Evolutionary conservation across 2,888 invertebrate species (phyloP), one percentile per base, ranked within the genome.

Genomic region (Gisinianus flammeolus): DNA sequence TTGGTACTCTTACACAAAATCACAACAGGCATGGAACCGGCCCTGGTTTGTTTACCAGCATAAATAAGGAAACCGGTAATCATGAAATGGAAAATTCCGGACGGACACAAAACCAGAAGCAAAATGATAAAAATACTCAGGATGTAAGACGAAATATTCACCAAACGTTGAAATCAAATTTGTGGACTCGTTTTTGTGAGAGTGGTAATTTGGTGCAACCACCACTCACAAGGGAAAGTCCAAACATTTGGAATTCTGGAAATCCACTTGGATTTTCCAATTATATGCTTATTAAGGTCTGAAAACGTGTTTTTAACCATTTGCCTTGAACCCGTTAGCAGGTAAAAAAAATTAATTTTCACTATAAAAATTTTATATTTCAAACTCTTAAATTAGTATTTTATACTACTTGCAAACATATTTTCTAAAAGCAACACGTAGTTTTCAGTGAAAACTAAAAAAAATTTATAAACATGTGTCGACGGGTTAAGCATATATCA

Each of bases 201-300:
- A 58, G 22, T 58, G 22, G 22, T 10, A 24, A n/a, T n/a, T n/a
- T n/a, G n/a, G n/a, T n/a, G n/a, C n/a, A n/a, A n/a, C n/a, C n/a
- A n/a, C n/a, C n/a, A n/a, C n/a, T n/a, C n/a, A 58, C 58, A n/a
- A 24, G 58, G 22, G 24, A 58, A 22, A 1, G 16, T 16, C 12
- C 44, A 44, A 44, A 44, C 19, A 16, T 44, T 12, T 44, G 44
- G 44, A 44, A 44, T 44, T 44, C 44, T 44, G 44, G 44, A 44
- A 44, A 44, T 44, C 44, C 44, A 44, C 58, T 58, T 58, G 58
- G 22, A 58, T 58, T 58, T 58, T 58, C 58, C 10, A 58, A 24
- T 58, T 58, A 58, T 22, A 58, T 44, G 44, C 44, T 44, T 10
- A 44, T 58, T 22, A 58, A 58, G 22, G 58, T 58, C 22, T 58